Evolutionary conservation across 2,113 vertebrate genomes (phyloP), one percentile per base, ranked within the genome.

Genomic region (Circaetus cinerascens): DNA sequence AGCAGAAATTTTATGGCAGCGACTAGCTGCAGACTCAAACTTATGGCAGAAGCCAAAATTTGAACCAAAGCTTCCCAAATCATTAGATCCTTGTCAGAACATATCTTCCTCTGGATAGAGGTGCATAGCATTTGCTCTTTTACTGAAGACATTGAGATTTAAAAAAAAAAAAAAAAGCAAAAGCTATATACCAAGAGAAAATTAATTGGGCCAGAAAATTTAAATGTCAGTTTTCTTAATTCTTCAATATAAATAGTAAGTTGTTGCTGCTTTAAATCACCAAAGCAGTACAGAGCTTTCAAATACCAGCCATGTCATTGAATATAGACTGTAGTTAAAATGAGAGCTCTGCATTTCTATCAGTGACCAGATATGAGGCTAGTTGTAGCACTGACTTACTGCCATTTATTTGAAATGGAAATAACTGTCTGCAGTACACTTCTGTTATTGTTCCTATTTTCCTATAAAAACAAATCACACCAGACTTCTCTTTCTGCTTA

Each of bases 401-500:
- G 36, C 23, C 20, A 50, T 30, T 77, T 86, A 93, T 87, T 93
- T 95, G 85, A 91, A 94, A 60, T 69, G 62, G 38, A 85, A 87
- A 68, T 66, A 94, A 55, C 41, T 64, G 16, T 90, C 29, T 86
- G 40, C 26, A 32, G 17, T 82, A 62, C 13, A 68, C 25, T 87
- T 91, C 50, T 56, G 36, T 68, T 94, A 85, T 26, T 85, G 29
- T 46, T 95, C 34, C 18, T 68, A 79, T 97, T 95, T 95, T 93
- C 80, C 55, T 95, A 95, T 83, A 81, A 95, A 96, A 95, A 93
- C 66, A 95, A 94, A 86, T 90, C 62, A 62, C 69, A 88, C 27
- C 12, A 95, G 45, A 82, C 38, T 95, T 93, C 53, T 72, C 38
- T 88, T 89, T 75, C 68, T 64, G 69, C 48, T 75, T 89, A 78